Base-by-base conservation (phyloP, 2,888 invertebrate genomes). In the Isotomurus palustris region DNA sequence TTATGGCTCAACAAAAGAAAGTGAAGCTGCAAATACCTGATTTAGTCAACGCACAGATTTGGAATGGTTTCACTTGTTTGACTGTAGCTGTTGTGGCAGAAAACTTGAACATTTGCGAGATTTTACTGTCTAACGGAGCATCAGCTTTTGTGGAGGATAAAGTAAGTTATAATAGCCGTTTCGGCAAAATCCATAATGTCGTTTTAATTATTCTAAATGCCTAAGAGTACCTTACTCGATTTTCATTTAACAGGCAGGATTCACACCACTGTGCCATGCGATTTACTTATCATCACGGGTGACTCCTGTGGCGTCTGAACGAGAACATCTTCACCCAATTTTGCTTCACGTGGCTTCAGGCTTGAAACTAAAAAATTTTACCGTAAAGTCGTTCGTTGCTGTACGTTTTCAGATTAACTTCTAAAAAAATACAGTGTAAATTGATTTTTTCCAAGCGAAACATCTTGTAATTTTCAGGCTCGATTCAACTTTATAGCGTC, bases 71-170 rank as follows among this genome's bases (percentile, higher is more conserved):
- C n/a, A 49, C 49, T 14, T 36, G 35, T 6, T 22, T 49, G 17
- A 49, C 35, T 32, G 21, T 49, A 4, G 32, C 49, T 22, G 19
- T 28, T 17, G 35, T 35, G 6, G 49, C 4, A 6, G 35, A 32
- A 21, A 5, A 3, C 12, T 4, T 17, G 21, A n/a, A 14, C 3
- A 14, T 10, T 27, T 4, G 14, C 14, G 19, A 4, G 35, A 3
- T 49, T 5, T 10, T 35, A 4, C 17, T 49, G 5, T 35, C 36
- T 19, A 6, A 49, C 6, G 49, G 49, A 29, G 49, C 49, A 5
- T 3, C 17, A 17, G 17, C 36, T 21, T 35, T 49, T 12, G 49
- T 4, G 3, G 49, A 49, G 24, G 49, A 49, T 22, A 49, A 49
- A 17, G 47, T 47, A 22, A 6, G 44, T n/a, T 6, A 22, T 12